A percentile compares a stretch with the other conserved stretches of the same genome.
phyloP scores from a whole-genome alignment of 2,888 invertebrate species.

The Hyppa rectilinea region DNA sequence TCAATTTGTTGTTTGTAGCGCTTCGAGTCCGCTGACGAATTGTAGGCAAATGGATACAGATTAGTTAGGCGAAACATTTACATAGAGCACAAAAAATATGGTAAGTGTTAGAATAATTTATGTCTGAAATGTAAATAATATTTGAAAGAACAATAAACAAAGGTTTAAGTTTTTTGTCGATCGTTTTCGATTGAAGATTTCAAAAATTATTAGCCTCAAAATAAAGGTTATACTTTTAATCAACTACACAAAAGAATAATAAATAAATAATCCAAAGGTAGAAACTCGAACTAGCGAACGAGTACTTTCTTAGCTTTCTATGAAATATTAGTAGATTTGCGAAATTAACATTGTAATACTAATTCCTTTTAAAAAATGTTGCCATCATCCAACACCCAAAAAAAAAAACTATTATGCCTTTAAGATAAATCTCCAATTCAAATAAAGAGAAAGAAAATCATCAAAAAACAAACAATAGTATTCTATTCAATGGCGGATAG shows the following conservation, averaged over 20 bases:
- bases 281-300: not conserved
- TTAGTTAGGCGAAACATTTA: not conserved
- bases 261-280: not conserved
- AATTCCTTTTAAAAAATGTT: not conserved
- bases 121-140: too few relatives aligned
- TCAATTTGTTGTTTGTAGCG: slow-evolving; percentile 29
- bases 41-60: not conserved
- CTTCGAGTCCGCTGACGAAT: slow-evolving; percentile 11
- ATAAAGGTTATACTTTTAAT: not conserved
- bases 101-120: too few relatives aligned
- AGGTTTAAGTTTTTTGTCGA: too few relatives aligned
- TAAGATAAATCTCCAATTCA: slow-evolving; percentile 37
- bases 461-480: slow-evolving; percentile 43
- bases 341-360: not conserved
- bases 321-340: not conserved
- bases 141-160: too few relatives aligned
- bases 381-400: not conserved
- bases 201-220: not conserved
- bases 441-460: slow-evolving; percentile 26
- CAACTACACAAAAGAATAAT: too few relatives aligned
- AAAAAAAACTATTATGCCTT: not conserved
- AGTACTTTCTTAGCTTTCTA: not conserved
- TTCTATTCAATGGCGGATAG: slow-evolving; percentile 53
- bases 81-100: not conserved
- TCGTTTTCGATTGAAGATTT: too few relatives aligned